Percentiles rank a stretch among this genome's conserved stretches.
Conservation (phyloP, 2,797 vertebrate species). For the Cirrhinus molitorella region DNA sequence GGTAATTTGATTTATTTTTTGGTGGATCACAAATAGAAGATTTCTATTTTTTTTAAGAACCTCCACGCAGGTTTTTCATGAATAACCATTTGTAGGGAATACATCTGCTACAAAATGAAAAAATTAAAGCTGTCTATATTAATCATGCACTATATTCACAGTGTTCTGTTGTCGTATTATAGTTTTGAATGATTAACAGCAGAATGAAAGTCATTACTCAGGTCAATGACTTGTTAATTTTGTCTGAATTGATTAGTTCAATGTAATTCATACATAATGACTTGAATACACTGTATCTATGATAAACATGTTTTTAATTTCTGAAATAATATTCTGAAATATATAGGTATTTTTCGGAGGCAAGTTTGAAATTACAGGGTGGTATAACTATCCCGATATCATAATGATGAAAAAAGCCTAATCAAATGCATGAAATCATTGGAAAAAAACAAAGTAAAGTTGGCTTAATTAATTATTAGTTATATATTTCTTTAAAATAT, state of each 20-base stretch:
- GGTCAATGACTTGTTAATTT: background rate
- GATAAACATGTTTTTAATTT: background rate
- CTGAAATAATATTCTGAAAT: background rate
- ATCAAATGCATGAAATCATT: background rate
- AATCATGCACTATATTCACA: background rate
- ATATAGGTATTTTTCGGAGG: background rate
- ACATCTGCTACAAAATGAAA: background rate
- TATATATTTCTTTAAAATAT: too few species aligned
- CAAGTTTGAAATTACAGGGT: background rate
- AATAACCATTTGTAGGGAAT: background rate
- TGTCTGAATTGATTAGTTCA: background rate
- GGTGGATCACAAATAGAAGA: background rate
- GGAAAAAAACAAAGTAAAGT: background rate
- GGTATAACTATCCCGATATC: background rate
- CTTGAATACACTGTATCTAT: background rate
- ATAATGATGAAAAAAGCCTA: background rate
- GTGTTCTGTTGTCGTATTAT: background rate
- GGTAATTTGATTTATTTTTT: background rate
- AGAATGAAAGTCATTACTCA: background rate
- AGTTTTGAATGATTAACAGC: background rate
- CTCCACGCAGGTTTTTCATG: background rate
- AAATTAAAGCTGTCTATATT: background rate
- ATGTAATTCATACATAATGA: background rate
- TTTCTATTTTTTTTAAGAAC: background rate
- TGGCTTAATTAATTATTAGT: background rate